phyloP scores from a whole-genome alignment of 2,888 invertebrate genomes.

The Morinoia aosen region DNA sequence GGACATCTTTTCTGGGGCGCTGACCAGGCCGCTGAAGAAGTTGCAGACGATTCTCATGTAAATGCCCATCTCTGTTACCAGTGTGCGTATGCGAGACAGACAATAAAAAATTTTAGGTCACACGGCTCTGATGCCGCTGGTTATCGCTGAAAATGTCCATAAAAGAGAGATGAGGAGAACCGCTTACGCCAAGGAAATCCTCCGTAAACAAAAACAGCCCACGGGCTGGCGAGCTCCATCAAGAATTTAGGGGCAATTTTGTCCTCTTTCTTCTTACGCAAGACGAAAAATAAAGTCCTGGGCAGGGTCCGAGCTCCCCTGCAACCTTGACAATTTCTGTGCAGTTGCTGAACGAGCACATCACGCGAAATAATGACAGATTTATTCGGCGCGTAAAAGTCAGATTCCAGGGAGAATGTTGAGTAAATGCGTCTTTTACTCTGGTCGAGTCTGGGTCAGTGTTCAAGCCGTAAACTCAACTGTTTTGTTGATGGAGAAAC shows the following conservation, averaged over 20 bases:
- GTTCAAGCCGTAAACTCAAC: background rate
- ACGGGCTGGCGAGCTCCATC: background rate
- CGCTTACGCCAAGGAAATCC: background rate
- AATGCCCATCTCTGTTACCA: background rate
- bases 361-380: background rate
- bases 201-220: background rate
- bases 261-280: background rate
- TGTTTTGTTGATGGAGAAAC: no score
- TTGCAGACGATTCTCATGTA: background rate
- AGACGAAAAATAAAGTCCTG: background rate
- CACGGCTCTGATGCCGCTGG: background rate
- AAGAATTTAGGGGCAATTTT: conserved; percentile 17
- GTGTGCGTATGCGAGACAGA: background rate
- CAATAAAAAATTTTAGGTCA: background rate
- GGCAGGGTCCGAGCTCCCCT: background rate
- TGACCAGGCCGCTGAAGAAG: background rate
- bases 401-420: background rate
- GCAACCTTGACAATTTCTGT: conserved; percentile 8
- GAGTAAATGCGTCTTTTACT: background rate
- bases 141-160: background rate
- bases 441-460: background rate
- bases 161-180: conserved; percentile 3
- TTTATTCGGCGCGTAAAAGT: background rate
- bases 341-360: background rate
- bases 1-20: background rate